Evolutionary conservation across 2,888 invertebrate genomes (phyloP).

Genomic region (Drosophila atripex): DNA sequence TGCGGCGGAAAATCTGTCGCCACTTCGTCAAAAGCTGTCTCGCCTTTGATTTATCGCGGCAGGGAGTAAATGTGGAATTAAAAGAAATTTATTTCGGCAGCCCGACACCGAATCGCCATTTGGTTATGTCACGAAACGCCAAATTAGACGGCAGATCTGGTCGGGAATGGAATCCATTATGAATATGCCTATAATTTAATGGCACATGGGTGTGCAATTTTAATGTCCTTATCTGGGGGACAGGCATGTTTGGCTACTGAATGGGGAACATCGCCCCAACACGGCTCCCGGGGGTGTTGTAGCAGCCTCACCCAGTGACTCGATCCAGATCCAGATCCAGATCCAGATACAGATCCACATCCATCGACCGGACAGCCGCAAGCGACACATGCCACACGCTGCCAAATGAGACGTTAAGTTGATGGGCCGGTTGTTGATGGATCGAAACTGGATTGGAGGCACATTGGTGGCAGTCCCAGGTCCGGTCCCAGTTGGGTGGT

Average conservation of each 20-base stretch:
- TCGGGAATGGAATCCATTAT: slow-evolving; percentile 13
- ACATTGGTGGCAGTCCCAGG: background rate
- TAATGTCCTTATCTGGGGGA: slow-evolving; percentile 19
- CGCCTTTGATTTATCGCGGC: background rate
- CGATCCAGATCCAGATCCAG: slow-evolving; percentile 24
- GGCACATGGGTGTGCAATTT: background rate
- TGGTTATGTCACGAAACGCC: slow-evolving; percentile 13
- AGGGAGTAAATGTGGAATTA: background rate
- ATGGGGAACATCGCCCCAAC: background rate
- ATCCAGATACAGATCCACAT: slow-evolving; percentile 28
- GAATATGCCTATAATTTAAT: slow-evolving; percentile 3
- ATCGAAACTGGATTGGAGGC: slow-evolving; percentile 6
- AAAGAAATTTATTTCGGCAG: background rate
- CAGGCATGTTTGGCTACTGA: slow-evolving; percentile 16
- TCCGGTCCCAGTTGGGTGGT: slow-evolving; percentile 2
- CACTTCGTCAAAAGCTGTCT: background rate
- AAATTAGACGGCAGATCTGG: background rate
- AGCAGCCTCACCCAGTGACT: slow-evolving; percentile 16
- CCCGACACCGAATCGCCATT: background rate
- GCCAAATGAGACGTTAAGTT: slow-evolving; percentile 36
- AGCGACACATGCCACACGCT: background rate
- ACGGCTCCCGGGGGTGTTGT: slow-evolving; percentile 27
- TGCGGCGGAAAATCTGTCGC: background rate
- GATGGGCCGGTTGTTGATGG: slow-evolving; percentile 15
- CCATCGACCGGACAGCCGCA: background rate